These are phyloP conservation scores for Margaritifera margaritifera DNA, from an alignment of 2,888 invertebrate genomes.

Conservation along the genomic window DNA sequence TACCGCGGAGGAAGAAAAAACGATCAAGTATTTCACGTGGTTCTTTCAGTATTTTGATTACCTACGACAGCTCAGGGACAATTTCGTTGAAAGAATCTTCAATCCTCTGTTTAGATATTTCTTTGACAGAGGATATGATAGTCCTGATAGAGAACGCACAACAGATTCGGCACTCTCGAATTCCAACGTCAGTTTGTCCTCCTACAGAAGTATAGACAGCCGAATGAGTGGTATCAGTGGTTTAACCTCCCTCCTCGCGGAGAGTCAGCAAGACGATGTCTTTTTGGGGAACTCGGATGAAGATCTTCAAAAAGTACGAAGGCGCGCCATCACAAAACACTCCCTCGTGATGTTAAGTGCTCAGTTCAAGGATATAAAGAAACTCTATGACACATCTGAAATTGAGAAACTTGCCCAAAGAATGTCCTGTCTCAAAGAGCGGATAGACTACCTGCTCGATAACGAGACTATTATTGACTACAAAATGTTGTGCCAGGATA, in stretches of 20 bases:
- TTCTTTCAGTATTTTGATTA: constrained; percentile 60
- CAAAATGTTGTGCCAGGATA: constrained; percentile 56
- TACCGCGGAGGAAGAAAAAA: constrained; percentile 32
- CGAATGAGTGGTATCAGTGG: constrained; percentile 38
- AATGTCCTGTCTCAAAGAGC: constrained; percentile 53
- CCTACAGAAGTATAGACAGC: constrained; percentile 44
- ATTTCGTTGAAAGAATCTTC: constrained; percentile 58
- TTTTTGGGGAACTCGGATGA: not conserved
- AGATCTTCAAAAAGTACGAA: constrained; percentile 31
- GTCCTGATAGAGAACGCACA: constrained; percentile 40
- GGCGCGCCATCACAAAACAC: constrained; percentile 48
- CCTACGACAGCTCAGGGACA: constrained; percentile 47
- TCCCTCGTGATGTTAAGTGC: constrained; percentile 51
- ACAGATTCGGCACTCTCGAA: constrained; percentile 43
- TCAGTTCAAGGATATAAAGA: constrained; percentile 57
- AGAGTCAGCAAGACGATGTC: not conserved
- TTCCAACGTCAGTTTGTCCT: constrained; percentile 51
- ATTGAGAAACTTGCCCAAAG: constrained; percentile 55
- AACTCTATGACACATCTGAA: constrained; percentile 59
- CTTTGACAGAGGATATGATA: constrained; percentile 38
- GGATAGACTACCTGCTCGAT: constrained; percentile 54
- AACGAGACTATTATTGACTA: constrained; percentile 50
- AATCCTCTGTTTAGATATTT: constrained; percentile 58
- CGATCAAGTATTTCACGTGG: constrained; percentile 61
- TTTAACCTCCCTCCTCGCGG: constrained; percentile 19